These are phyloP conservation scores for Netelia inedita DNA, from an alignment of 2,888 invertebrate genomes.

Conservation along the genomic window DNA sequence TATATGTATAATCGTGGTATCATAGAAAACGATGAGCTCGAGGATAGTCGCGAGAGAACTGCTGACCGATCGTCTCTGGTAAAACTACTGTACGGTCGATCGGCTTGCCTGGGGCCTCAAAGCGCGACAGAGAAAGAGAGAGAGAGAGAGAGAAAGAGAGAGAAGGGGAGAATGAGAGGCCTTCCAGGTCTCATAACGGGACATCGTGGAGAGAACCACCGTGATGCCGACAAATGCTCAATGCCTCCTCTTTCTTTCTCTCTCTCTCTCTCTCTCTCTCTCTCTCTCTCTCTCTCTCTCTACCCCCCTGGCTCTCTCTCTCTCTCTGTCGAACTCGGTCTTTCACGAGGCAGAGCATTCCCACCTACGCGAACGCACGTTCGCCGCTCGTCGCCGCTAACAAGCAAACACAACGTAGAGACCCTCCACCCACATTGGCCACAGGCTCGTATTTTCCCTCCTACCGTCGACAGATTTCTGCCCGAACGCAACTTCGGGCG, in stretches of 20 bases:
- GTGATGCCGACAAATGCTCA: slow-evolving; percentile 44
- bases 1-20: slow-evolving; percentile 14
- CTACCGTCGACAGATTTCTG: neutral
- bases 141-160: slow-evolving; percentile 2
- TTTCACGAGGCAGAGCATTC: slow-evolving; percentile 26
- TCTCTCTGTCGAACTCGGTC: slow-evolving; percentile 33
- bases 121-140: slow-evolving; percentile 26
- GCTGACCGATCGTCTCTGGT: slow-evolving; percentile 67
- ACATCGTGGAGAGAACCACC: slow-evolving; percentile 71
- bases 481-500: neutral
- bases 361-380: slow-evolving; percentile 54
- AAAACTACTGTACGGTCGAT: slow-evolving; percentile 65
- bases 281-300: slow-evolving; percentile 36
- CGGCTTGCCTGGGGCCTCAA: slow-evolving; percentile 60
- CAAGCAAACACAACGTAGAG: slow-evolving; percentile 31
- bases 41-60: slow-evolving; percentile 59
- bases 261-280: slow-evolving; percentile 48
- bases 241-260: slow-evolving; percentile 28
- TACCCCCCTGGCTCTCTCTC: no score
- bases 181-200: slow-evolving; percentile 85
- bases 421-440: slow-evolving; percentile 62
- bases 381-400: slow-evolving; percentile 45
- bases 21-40: slow-evolving; percentile 42
- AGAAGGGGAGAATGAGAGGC: slow-evolving; percentile 66
- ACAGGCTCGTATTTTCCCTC: neutral